phyloP scores from a whole-genome alignment of 1,140 invertebrate genomes.

The Centruroides vittatus region DNA sequence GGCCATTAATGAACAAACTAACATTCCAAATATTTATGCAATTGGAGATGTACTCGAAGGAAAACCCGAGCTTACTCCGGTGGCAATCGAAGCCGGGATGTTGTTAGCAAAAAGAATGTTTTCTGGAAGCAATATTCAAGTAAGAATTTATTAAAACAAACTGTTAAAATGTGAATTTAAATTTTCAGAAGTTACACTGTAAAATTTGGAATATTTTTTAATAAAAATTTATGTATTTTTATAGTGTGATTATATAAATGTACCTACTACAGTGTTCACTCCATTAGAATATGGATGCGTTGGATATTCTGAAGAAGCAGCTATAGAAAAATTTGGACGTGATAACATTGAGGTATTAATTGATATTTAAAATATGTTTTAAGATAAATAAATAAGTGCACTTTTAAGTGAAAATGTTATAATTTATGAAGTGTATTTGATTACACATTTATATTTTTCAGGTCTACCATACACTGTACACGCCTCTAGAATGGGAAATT shows the following conservation, averaged over 20 bases:
- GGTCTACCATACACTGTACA: conserved; percentile 86
- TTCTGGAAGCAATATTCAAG: conserved; percentile 20
- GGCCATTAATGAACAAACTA: no score
- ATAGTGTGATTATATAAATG: conserved; percentile 39
- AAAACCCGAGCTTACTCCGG: conserved; percentile 87
- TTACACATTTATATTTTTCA: conserved; percentile 21
- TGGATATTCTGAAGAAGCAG: conserved; percentile 83
- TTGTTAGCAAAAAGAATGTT: conserved; percentile 47
- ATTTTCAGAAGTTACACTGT: not conserved
- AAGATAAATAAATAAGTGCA: not conserved
- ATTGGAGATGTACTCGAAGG: conserved; percentile 82
- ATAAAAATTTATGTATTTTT: no score
- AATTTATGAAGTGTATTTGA: not conserved
- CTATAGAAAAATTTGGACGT: conserved; percentile 43
- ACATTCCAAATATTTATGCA: conserved; percentile 60
- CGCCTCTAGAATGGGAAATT: conserved; percentile 89
- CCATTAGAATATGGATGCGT: conserved; percentile 92
- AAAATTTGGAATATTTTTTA: not conserved
- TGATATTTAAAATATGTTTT: not conserved
- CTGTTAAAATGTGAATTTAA: not conserved
- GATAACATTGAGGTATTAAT: conserved; percentile 35
- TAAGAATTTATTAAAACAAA: not conserved
- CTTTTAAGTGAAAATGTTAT: not conserved
- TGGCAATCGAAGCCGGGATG: conserved; percentile 87
- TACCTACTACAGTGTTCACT: conserved; percentile 94